Evolutionary conservation across 2,797 vertebrate species (phyloP).

Genomic region (Ambastaia sidthimunki): DNA sequence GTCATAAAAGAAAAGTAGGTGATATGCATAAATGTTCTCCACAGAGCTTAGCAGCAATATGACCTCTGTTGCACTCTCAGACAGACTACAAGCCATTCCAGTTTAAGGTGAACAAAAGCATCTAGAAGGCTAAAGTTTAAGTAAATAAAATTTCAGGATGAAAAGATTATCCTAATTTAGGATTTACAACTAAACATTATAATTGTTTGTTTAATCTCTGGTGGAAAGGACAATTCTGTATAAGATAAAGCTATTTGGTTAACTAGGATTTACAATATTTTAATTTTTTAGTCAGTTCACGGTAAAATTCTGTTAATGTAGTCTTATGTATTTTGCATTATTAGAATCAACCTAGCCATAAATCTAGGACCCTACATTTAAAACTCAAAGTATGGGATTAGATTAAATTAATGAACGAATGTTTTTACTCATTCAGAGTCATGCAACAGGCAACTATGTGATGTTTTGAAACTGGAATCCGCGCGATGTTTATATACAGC

Average conservation of each 20-base stretch:
- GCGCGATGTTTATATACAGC: conserved; percentile 48
- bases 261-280: conserved; percentile 61
- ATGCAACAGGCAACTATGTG: conserved; percentile 34
- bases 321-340: conserved; percentile 1
- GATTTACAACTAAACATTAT: conserved; percentile 70
- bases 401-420: not conserved
- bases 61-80: conserved; percentile 60
- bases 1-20: too few relatives aligned
- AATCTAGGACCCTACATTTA: not conserved
- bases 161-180: conserved; percentile 72
- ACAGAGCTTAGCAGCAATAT: too few relatives aligned
- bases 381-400: too few relatives aligned
- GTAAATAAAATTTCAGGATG: conserved; percentile 70
- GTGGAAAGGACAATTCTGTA: conserved; percentile 69
- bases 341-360: not conserved
- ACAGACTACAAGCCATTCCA: conserved; percentile 38
- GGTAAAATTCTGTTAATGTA: conserved; percentile 29
- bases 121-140: conserved; percentile 54
- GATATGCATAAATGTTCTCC: too few relatives aligned
- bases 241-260: conserved; percentile 68
- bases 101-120: conserved; percentile 35
- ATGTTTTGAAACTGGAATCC: conserved; percentile 49
- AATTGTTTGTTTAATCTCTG: conserved; percentile 69
- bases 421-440: conserved; percentile 10
- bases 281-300: conserved; percentile 19